Conservation (phyloP, 2,888 invertebrate species). For the Acanthoscelides obtectus region DNA sequence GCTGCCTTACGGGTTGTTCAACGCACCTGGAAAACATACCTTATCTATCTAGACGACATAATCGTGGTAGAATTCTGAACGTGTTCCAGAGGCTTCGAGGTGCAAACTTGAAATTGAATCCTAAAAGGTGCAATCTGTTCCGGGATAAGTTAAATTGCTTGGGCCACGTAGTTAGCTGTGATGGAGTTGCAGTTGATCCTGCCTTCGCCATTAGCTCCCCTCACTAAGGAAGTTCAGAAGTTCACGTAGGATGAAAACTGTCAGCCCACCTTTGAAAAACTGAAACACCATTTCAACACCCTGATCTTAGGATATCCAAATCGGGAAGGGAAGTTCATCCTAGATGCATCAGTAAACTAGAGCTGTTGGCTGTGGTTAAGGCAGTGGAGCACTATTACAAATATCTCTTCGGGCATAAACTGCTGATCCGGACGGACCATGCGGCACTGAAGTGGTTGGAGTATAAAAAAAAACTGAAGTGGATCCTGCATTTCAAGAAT, state of each 20-base stretch:
- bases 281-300: constrained; percentile 18
- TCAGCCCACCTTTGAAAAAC: too few relatives aligned
- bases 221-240: too few relatives aligned
- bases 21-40: too few relatives aligned
- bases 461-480: too few relatives aligned
- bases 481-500: constrained; percentile 32
- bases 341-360: constrained; percentile 20
- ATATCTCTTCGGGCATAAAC: constrained; percentile 28
- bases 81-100: constrained; percentile 2
- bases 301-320: constrained; percentile 18
- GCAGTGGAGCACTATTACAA: constrained; percentile 30
- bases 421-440: constrained; percentile 32
- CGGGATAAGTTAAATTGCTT: constrained; percentile 12
- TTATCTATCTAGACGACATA: constrained; percentile 7
- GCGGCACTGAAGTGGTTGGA: constrained; percentile 34
- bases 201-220: too few relatives aligned
- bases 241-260: too few relatives aligned
- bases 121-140: constrained; percentile 4
- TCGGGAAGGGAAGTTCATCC: constrained; percentile 14
- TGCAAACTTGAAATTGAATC: constrained; percentile 1
- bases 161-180: constrained; percentile 12
- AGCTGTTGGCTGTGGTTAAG: constrained; percentile 13
- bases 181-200: too few relatives aligned
- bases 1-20: not conserved
- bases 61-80: constrained; percentile 6